Conservation (phyloP, 2,113 vertebrate genomes). For the Petaurus breviceps region DNA sequence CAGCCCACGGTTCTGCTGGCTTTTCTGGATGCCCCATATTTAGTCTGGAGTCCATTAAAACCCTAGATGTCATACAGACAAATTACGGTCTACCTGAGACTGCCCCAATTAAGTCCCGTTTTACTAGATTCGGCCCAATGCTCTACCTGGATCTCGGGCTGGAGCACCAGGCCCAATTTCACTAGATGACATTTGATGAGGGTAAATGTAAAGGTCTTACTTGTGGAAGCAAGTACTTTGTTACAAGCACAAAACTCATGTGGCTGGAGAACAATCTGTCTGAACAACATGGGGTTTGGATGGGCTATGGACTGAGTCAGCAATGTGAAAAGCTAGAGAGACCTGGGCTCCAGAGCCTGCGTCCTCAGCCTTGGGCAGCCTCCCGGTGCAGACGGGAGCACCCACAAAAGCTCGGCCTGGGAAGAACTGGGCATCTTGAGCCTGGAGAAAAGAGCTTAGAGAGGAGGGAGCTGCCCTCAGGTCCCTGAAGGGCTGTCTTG, state of each 20-base stretch:
- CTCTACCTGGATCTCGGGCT: background rate
- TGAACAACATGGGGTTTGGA: background rate
- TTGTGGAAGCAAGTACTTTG: too few species aligned
- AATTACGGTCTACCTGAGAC: too few species aligned
- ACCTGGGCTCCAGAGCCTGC: background rate
- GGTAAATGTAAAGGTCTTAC: background rate
- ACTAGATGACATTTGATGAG: background rate
- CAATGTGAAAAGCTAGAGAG: background rate
- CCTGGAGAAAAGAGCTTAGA: background rate
- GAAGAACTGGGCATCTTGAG: background rate
- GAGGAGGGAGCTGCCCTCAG: background rate
- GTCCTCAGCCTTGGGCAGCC: background rate
- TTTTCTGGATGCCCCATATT: background rate
- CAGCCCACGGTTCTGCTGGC: background rate
- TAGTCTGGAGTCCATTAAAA: background rate
- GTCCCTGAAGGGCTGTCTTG: too few species aligned
- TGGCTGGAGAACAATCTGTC: background rate
- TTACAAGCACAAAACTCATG: background rate
- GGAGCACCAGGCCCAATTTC: background rate
- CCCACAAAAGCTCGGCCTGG: too few species aligned
- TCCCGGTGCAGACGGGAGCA: too few species aligned
- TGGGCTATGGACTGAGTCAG: background rate
- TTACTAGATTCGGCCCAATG: background rate
- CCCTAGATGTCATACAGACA: background rate
- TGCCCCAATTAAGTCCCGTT: background rate